A percentile compares a stretch with the other conserved stretches of the same genome.
phyloP scores from a whole-genome alignment of 2,113 vertebrate genomes.

The Paramormyrops kingsleyae region DNA sequence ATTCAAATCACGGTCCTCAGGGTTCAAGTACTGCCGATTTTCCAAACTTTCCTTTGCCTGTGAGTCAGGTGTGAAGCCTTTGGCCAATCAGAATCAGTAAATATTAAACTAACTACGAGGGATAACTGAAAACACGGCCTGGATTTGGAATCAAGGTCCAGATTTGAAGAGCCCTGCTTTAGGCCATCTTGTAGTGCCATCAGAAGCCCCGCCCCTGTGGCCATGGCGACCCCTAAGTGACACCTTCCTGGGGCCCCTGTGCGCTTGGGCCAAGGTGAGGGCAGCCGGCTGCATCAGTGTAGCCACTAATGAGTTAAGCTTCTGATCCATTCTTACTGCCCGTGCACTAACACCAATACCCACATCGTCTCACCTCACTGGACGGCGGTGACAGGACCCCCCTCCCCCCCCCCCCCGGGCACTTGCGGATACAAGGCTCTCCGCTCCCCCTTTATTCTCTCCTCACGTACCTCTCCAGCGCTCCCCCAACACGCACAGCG shows the following conservation, averaged over 20 bases:
- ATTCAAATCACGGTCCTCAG: too few relatives aligned
- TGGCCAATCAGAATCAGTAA: too few relatives aligned
- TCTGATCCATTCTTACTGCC: conserved; percentile 46
- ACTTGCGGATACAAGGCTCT: not conserved
- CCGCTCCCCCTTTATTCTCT: not conserved
- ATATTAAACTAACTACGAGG: too few relatives aligned
- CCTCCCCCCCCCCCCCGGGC: not conserved
- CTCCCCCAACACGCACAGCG: not conserved
- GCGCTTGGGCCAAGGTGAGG: conserved; percentile 39
- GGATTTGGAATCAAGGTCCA: too few relatives aligned
- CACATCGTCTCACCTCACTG: conserved; percentile 49
- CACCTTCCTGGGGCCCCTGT: not conserved
- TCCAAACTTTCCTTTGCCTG: too few relatives aligned
- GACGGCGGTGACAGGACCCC: not conserved
- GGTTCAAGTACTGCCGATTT: too few relatives aligned
- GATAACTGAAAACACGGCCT: too few relatives aligned
- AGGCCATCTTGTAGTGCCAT: not conserved
- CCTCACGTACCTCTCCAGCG: not conserved
- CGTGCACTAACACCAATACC: conserved; percentile 46
- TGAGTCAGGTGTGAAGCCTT: too few relatives aligned
- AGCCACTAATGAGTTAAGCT: conserved; percentile 68
- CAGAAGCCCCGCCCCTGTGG: not conserved
- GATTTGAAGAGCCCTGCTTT: not conserved
- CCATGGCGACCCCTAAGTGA: not conserved
- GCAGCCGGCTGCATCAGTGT: conserved; percentile 29